Evolutionary conservation across 2,797 vertebrate species (phyloP).

Genomic region (Labroides dimidiatus): DNA sequence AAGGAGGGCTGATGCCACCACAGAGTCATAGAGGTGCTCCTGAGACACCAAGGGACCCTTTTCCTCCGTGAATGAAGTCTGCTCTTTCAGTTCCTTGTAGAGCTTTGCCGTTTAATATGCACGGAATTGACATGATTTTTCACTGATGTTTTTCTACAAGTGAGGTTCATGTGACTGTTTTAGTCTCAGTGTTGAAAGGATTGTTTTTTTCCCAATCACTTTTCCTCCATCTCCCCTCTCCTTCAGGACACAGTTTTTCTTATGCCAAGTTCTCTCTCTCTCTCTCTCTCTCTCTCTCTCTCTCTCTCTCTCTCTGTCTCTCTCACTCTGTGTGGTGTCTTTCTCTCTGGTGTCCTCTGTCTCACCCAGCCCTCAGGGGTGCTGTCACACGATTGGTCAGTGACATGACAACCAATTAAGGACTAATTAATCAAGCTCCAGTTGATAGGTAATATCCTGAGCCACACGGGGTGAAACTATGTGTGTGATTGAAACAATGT

Average conservation of each 20-base stretch:
- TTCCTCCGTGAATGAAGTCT: too few relatives aligned
- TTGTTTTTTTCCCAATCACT: neutral
- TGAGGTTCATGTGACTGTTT: neutral
- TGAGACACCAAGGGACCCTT: too few relatives aligned
- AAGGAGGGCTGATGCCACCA: too few relatives aligned
- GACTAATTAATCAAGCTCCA: conserved; percentile 80
- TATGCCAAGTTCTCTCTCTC: neutral
- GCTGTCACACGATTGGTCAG: conserved; percentile 67
- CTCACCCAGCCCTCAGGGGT: conserved; percentile 65
- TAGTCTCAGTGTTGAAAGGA: neutral
- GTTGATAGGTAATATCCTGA: conserved; percentile 77
- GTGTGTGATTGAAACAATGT: conserved; percentile 26
- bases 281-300: neutral
- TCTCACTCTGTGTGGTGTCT: neutral
- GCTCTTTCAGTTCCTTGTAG: too few relatives aligned
- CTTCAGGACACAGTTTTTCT: conserved; percentile 14
- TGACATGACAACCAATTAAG: conserved; percentile 80
- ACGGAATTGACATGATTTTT: too few relatives aligned
- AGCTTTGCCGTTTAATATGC: too few relatives aligned
- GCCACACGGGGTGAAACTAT: conserved; percentile 55
- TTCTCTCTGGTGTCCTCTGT: conserved; percentile 52
- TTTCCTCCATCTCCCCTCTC: neutral
- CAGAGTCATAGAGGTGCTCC: too few relatives aligned
- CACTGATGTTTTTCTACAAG: too few relatives aligned
- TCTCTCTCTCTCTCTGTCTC: neutral